Base-by-base conservation (phyloP, 2,888 invertebrate species). In the Lampropteryx suffumata region DNA sequence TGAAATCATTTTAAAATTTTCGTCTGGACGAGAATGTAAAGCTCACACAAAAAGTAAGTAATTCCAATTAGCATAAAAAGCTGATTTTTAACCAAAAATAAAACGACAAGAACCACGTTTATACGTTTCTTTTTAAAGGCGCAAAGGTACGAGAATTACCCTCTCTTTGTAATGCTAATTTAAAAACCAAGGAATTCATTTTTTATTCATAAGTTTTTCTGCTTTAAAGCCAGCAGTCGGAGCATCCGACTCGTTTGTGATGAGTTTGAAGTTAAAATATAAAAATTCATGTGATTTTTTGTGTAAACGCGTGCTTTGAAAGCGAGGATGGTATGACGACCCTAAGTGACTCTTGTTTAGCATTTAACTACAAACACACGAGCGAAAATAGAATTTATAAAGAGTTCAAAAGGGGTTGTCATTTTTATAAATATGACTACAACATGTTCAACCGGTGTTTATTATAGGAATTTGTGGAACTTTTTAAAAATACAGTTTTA, bases 171-270 rank as follows among this genome's bases (percentile, higher is more conserved):
- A 76, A 89, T 88, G 88, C 86, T 87, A 89, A 89, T 89, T 88
- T 89, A 82, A 85, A 87, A 87, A 87, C 88, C 84, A 85, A 85
- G 87, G 87, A 84, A 85, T 89, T 88, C 88, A 88, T 89, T 87
- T 87, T 88, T 88, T 89, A 90, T 90, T 90, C 89, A 88, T 88
- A 88, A 88, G 87, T 87, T 88, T 88, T 88, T 87, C 84, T 84
- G 84, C 82, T 84, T 80, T 77, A 77, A 82, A 85, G 84, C 82
- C 77, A 79, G 78, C 85, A 83, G 84, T 82, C 76, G 71, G 82
- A 84, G 84, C 82, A 84, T 82, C 78, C 79, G 76, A 83, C 80
- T 81, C 75, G 77, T 76, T 78, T 75, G 78, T 72, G 83, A 85
- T 84, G 81, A 85, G 79, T 79, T 82, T 79, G 67, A 73, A 76